Conservation (phyloP, 2,113 vertebrate species). For the human region GRCh38 chr4:161334001-161334500, state of each 20-base stretch:
- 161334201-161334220: neutral
- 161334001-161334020: neutral
- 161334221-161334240: neutral
- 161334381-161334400: neutral
- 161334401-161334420: neutral
- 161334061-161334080: neutral
- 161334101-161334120: neutral
- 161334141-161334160: neutral
- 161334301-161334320: neutral
- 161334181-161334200: neutral
- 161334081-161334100: neutral
- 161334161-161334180: neutral
- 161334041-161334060: neutral
- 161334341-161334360: neutral
- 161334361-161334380: neutral
- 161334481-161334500: neutral
- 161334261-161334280: neutral
- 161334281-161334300: neutral
- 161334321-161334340: neutral
- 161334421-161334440: neutral
- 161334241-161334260: neutral
- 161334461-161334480: neutral
- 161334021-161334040: neutral
- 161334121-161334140: neutral
- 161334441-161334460: neutral